These are phyloP conservation scores for Merops nubicus DNA, from an alignment of 2,113 vertebrate species.

Conservation along the genomic window DNA sequence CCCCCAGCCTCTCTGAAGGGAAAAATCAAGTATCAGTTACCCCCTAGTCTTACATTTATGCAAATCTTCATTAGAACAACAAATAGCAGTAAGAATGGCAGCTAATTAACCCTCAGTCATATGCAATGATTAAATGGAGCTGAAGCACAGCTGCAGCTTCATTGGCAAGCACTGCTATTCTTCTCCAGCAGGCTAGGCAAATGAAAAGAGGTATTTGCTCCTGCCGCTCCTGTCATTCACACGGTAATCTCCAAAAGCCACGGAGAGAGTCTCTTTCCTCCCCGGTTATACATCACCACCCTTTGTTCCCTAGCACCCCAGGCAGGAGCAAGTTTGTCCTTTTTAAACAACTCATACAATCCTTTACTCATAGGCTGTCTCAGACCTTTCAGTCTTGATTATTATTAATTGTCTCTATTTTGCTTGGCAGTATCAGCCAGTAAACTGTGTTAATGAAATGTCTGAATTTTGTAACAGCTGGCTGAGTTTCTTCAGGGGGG, in stretches of 20 bases:
- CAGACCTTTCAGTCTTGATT: constrained; percentile 4
- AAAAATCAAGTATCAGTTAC: constrained; percentile 52
- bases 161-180: constrained; percentile 51
- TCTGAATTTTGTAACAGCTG: constrained; percentile 45
- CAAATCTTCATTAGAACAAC: constrained; percentile 70
- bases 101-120: constrained; percentile 73
- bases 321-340: constrained; percentile 32
- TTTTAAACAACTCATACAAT: constrained; percentile 26
- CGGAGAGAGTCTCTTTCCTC: constrained; percentile 31
- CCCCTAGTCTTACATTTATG: constrained; percentile 63
- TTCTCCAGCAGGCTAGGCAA: constrained; percentile 54
- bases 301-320: constrained; percentile 52
- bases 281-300: background rate
- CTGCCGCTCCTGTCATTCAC: constrained; percentile 39
- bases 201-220: constrained; percentile 60
- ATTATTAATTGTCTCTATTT: constrained; percentile 54
- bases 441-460: constrained; percentile 43
- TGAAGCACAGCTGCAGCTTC: constrained; percentile 61
- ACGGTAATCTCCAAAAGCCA: constrained; percentile 13
- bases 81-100: constrained; percentile 66
- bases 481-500: background rate
- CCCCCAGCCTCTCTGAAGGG: background rate
- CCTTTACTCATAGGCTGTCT: constrained; percentile 26
- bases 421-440: constrained; percentile 24
- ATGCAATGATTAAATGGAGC: constrained; percentile 36